Evolutionary conservation across 1,140 invertebrate species (phyloP).

Genomic region (Bombus waltoni): DNA sequence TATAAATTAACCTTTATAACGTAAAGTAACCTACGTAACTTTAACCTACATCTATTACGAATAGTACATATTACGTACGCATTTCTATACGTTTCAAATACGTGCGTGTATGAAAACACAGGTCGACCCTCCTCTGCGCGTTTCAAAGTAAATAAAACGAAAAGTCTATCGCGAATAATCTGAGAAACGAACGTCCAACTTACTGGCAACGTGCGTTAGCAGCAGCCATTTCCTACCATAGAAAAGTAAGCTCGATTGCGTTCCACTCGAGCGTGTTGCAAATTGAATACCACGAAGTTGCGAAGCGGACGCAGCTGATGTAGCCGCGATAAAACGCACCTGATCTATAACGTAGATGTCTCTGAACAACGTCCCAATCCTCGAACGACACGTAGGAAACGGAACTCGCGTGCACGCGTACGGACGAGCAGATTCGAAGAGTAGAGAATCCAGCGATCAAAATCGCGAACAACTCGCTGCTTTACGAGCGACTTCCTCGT

Average conservation of each 20-base stretch:
- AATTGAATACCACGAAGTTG: constrained; percentile 7
- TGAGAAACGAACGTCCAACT: neutral
- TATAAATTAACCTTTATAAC: too few relatives aligned
- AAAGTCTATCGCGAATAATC: neutral
- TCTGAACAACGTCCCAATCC: neutral
- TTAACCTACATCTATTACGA: too few relatives aligned
- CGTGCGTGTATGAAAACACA: neutral
- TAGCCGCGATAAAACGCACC: neutral
- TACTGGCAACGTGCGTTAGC: neutral
- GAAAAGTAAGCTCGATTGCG: neutral
- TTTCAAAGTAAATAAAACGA: neutral
- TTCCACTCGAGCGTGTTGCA: neutral
- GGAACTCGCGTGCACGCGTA: neutral
- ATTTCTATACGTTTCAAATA: too few relatives aligned
- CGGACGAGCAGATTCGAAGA: neutral
- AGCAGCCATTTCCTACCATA: neutral
- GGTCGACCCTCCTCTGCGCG: neutral
- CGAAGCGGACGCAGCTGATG: neutral
- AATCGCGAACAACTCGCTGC: constrained; percentile 20
- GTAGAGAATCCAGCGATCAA: neutral
- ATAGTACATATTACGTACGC: too few relatives aligned
- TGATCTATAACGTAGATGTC: neutral
- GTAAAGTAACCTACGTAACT: neutral
- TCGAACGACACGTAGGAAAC: neutral
- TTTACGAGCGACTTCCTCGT: constrained; percentile 49